These are phyloP conservation scores for Eupsilia transversa DNA, from an alignment of 2,888 invertebrate genomes.

Conservation along the genomic window DNA sequence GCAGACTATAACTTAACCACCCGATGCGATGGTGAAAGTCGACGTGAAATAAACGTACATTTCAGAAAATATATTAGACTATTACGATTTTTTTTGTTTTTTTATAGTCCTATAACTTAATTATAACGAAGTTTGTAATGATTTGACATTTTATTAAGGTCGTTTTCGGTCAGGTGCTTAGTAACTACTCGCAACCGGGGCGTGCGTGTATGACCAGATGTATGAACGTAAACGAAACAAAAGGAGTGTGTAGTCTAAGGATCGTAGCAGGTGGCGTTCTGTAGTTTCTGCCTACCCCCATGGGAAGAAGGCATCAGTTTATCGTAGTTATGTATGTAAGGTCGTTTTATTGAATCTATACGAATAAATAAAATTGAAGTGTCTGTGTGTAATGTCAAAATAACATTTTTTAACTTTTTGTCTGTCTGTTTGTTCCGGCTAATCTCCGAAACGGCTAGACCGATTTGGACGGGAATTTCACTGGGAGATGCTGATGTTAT, in stretches of 20 bases:
- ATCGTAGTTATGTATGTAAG: not conserved
- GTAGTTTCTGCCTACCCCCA: too few relatives aligned
- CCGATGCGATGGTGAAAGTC: conserved; percentile 63
- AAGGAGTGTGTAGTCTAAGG: too few relatives aligned
- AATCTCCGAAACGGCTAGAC: too few relatives aligned
- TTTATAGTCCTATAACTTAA: not conserved
- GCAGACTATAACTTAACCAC: conserved; percentile 46
- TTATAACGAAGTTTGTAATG: not conserved
- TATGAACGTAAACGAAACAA: not conserved
- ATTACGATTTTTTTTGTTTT: conserved; percentile 24
- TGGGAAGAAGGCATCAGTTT: not conserved
- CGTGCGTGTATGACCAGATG: not conserved
- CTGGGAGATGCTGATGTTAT: too few relatives aligned
- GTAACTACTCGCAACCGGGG: not conserved
- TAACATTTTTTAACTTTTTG: too few relatives aligned
- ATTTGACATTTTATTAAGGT: not conserved
- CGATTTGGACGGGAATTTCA: too few relatives aligned
- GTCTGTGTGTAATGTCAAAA: too few relatives aligned
- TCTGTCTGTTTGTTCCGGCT: too few relatives aligned
- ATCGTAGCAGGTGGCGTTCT: not conserved
- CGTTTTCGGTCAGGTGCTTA: not conserved
- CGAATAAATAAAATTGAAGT: not conserved
- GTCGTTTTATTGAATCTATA: not conserved
- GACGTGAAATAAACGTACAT: conserved; percentile 20
- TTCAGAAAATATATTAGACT: not conserved